These are phyloP conservation scores for Tridacna crocea DNA, from an alignment of 2,888 invertebrate species.

Conservation along the genomic window DNA sequence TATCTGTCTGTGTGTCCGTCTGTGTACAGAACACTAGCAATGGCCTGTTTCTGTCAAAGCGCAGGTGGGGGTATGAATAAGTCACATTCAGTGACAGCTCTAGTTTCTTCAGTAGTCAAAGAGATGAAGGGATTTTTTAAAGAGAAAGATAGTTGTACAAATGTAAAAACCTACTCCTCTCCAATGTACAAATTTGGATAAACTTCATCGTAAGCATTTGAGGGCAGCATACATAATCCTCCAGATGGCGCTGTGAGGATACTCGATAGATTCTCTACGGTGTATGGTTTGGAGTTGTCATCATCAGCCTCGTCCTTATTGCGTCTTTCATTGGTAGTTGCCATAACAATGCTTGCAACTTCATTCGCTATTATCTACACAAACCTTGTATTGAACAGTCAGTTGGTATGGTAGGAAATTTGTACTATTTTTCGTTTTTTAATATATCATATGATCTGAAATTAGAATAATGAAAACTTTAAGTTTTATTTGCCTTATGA, in stretches of 20 bases:
- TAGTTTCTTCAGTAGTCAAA: no score
- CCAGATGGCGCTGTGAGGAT: constrained; percentile 81
- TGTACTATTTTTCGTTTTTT: neutral
- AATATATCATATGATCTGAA: neutral
- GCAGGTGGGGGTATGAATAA: no score
- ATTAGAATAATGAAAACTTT: neutral
- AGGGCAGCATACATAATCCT: constrained; percentile 81
- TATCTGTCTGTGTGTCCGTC: no score
- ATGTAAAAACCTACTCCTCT: constrained; percentile 82
- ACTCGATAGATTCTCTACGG: constrained; percentile 78
- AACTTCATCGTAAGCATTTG: constrained; percentile 84
- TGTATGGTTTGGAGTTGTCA: constrained; percentile 76
- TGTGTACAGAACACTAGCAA: no score
- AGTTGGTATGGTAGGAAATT: neutral
- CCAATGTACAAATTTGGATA: constrained; percentile 84
- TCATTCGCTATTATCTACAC: neutral
- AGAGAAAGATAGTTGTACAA: no score
- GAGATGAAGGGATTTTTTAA: no score
- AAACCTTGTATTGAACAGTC: neutral
- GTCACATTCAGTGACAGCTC: no score
- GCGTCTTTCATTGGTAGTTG: neutral
- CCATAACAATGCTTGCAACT: neutral
- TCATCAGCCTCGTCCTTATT: neutral
- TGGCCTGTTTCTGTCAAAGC: no score
- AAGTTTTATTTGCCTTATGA: neutral